These are phyloP conservation scores for Anneissia japonica DNA, from an alignment of 35 echinoderm and acorn worm genomes.

Conservation along the genomic window DNA sequence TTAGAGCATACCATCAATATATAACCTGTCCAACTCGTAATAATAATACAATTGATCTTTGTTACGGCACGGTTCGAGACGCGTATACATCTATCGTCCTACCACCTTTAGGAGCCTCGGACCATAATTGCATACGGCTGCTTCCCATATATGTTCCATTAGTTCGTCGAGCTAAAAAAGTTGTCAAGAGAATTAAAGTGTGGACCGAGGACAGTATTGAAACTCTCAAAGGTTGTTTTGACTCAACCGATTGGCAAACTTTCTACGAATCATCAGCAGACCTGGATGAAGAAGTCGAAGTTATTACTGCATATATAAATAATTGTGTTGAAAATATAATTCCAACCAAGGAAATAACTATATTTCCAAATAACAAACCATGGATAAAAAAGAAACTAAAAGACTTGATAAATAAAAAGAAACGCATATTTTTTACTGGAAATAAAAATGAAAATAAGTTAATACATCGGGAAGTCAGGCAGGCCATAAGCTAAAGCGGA, in stretches of 20 bases:
- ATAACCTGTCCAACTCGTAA: not conserved
- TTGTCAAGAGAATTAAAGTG: not conserved
- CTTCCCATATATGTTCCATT: not conserved
- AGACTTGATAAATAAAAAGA: slow-evolving; percentile 5
- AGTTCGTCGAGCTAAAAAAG: not conserved
- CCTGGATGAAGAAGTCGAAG: not conserved
- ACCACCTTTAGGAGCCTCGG: slow-evolving; percentile 15
- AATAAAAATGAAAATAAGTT: not conserved
- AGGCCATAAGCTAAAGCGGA: not conserved
- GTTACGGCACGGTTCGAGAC: not conserved
- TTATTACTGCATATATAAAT: not conserved
- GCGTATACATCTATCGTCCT: not conserved
- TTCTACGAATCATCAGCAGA: not conserved
- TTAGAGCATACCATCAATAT: not conserved
- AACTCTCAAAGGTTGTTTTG: slow-evolving; percentile 17
- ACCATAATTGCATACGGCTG: slow-evolving; percentile 28
- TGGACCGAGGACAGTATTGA: slow-evolving; percentile 18
- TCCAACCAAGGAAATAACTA: not conserved
- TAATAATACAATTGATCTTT: not conserved
- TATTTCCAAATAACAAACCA: slow-evolving; percentile 26
- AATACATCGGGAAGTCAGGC: not conserved
- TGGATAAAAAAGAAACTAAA: slow-evolving; percentile 18
- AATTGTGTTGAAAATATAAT: not conserved
- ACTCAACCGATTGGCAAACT: slow-evolving; percentile 19
- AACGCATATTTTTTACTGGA: not conserved